Evolutionary conservation across 1,140 invertebrate genomes (phyloP).

Genomic region (Cydia fagiglandana): DNA sequence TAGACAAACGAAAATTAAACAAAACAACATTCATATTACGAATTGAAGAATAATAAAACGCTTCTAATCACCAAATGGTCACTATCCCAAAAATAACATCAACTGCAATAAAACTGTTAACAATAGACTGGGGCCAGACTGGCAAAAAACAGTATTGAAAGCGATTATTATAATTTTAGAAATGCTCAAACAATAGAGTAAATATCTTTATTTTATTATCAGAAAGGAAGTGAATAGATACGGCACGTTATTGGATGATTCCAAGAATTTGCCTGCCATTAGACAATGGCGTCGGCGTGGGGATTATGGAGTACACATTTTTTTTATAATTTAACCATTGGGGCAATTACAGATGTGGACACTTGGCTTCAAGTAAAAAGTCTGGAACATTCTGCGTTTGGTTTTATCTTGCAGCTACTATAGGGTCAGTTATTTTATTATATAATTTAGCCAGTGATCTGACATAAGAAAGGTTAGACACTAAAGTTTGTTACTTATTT

Average conservation of each 20-base stretch:
- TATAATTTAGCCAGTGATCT: too few relatives aligned
- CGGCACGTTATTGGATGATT: slow-evolving; percentile 56
- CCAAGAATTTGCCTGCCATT: slow-evolving; percentile 55
- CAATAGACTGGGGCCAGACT: slow-evolving; percentile 44
- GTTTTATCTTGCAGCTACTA: not conserved
- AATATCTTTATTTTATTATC: slow-evolving; percentile 70
- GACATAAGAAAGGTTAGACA: too few relatives aligned
- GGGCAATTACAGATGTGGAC: slow-evolving; percentile 23
- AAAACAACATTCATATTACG: not conserved
- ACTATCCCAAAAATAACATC: slow-evolving; percentile 46
- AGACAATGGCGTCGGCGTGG: slow-evolving; percentile 52
- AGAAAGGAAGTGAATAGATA: slow-evolving; percentile 72
- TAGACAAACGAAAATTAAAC: not conserved
- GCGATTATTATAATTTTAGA: slow-evolving; percentile 70
- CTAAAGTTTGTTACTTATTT: too few relatives aligned
- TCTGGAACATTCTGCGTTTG: not conserved
- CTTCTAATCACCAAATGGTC: slow-evolving; percentile 48
- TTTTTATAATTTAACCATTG: slow-evolving; percentile 18
- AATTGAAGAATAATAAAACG: slow-evolving; percentile 7
- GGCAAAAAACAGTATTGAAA: slow-evolving; percentile 57
- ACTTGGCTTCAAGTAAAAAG: not conserved
- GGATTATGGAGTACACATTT: slow-evolving; percentile 9
- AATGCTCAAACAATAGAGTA: slow-evolving; percentile 62
- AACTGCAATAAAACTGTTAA: slow-evolving; percentile 66
- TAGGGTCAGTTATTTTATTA: too few relatives aligned